These are phyloP conservation scores for Zootermopsis nevadensis DNA, from an alignment of 2,888 invertebrate species.

Conservation along the genomic window DNA sequence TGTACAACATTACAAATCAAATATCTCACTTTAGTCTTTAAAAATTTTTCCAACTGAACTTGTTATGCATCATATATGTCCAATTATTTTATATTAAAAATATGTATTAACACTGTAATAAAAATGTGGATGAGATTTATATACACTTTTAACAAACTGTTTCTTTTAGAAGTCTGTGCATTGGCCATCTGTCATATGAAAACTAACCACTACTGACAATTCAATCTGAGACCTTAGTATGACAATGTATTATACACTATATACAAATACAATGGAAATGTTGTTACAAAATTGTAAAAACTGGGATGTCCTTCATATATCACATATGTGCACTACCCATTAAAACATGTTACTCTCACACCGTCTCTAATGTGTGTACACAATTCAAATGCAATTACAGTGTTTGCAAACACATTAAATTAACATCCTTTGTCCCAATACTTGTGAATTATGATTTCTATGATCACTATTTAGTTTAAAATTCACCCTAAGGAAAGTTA, in stretches of 20 bases:
- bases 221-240: neutral
- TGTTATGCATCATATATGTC: neutral
- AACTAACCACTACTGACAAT: neutral
- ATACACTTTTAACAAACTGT: conserved; percentile 34
- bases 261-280: neutral
- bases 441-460: no score
- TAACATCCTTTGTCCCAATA: neutral
- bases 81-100: conserved; percentile 31
- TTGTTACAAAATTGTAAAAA: conserved; percentile 6
- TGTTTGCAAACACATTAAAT: neutral
- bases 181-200: conserved; percentile 1
- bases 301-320: conserved; percentile 24
- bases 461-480: no score
- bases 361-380: neutral
- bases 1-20: conserved; percentile 13
- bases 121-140: conserved; percentile 27
- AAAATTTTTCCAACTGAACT: neutral
- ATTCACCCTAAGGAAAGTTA: no score
- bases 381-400: neutral
- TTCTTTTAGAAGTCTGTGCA: neutral
- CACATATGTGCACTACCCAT: neutral
- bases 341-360: neutral
- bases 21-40: conserved; percentile 1
- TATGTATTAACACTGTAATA: conserved; percentile 34
- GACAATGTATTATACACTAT: conserved; percentile 8